Base-by-base conservation (phyloP, 2,888 invertebrate species). In the Scaeva pyrastri region DNA sequence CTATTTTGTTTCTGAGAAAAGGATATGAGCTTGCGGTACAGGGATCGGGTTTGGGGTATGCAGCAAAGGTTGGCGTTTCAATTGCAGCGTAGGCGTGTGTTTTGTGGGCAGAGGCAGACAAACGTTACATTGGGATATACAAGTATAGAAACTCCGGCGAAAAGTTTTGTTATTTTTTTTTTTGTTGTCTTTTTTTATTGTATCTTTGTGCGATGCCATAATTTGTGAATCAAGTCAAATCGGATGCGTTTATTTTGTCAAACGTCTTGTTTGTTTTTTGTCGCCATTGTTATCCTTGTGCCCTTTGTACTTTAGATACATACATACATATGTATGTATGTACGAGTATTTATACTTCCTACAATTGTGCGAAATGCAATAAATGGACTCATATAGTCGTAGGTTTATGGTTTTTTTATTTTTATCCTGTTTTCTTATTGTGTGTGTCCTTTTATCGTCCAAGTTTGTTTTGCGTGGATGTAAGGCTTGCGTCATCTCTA, bases 201-300 rank as follows among this genome's bases (percentile, higher is more conserved):
- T 12, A 14, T 14, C 5, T 43, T 43, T 12, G 5, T 43, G 14
- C 31, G 3, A 31, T 7, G 39, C 52, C 62, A 48, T 79, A 76
- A 85, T 85, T 76, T 85, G 68, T 85, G 60, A 80, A 64, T 36
- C 84, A 62, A 48, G 41, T 64, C 19, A 58, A 60, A 71, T 80
- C 75, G 76, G 70, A 81, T 80, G 85, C 77, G 70, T 86, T 86
- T 81, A 70, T 77, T 58, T 72, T 80, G 80, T 85, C 70, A 76
- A 72, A 68, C 76, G 72, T 41, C 41, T 68, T 76, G 76, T 73
- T 80, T 85, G 80, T 68, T 79, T 45, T n/a, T 26, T 45, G n/a
- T 43, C 31, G 56, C 48, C 50, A 21, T 66, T 68, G 62, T 82
- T 70, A 41, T 50, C 45, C 45, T 31, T 31, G 48, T 50, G 58